Conservation (phyloP, 2,888 invertebrate species). For the Brenthis hecate region DNA sequence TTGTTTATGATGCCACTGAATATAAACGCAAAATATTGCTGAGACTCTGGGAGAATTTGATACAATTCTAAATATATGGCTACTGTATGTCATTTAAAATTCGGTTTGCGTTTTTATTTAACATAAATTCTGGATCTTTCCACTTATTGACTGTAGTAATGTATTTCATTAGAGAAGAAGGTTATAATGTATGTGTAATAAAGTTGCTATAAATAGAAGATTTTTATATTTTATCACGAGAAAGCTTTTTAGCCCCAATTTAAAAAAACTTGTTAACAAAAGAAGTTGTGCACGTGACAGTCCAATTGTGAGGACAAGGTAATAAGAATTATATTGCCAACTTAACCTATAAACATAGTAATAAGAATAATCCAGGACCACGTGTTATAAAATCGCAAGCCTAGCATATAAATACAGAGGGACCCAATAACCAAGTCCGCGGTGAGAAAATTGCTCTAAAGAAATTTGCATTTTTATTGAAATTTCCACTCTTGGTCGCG, state of each 20-base stretch:
- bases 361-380: constrained; percentile 48
- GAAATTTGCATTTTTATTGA: constrained; percentile 81
- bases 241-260: not conserved
- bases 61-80: too few species aligned
- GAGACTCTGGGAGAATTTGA: not conserved
- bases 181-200: too few species aligned
- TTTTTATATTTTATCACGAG: too few species aligned
- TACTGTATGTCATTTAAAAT: too few species aligned
- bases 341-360: constrained; percentile 17
- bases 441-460: constrained; percentile 72
- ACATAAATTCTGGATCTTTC: too few species aligned
- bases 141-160: too few species aligned
- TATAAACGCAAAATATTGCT: constrained; percentile 25
- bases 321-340: constrained; percentile 13
- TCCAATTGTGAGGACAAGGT: constrained; percentile 11
- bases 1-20: constrained; percentile 38
- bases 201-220: too few species aligned
- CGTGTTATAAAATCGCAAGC: constrained; percentile 23
- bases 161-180: too few species aligned
- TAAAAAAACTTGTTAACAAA: constrained; percentile 3
- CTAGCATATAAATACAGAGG: constrained; percentile 65
- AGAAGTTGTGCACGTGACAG: constrained; percentile 2
- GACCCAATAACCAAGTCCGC: constrained; percentile 68
- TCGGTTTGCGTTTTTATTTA: too few species aligned
- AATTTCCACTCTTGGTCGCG: constrained; percentile 75